Conservation (phyloP, 2,113 vertebrate species). For the Psilopsiagon aymara region DNA sequence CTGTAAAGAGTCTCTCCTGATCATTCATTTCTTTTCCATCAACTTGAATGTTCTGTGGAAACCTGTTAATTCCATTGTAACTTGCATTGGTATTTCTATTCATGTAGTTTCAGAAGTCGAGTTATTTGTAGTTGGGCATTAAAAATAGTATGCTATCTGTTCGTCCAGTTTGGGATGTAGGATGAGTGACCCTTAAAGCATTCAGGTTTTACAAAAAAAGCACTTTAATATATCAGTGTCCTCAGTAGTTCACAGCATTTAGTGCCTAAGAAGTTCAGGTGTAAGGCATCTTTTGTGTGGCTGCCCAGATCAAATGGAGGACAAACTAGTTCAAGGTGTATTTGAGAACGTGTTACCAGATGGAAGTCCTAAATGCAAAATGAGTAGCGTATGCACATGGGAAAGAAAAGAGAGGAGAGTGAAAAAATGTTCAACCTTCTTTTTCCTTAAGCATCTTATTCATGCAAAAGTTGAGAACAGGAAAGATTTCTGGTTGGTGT, state of each 20-base stretch:
- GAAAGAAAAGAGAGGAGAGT: not conserved
- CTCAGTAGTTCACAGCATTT: not conserved
- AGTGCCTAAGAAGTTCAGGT: constrained; percentile 22
- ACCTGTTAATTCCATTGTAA: not conserved
- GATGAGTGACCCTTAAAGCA: not conserved
- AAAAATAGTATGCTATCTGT: not conserved
- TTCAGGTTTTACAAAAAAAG: not conserved
- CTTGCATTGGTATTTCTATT: not conserved
- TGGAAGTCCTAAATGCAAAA: not conserved
- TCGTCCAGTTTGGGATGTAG: not conserved
- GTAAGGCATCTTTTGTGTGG: not conserved
- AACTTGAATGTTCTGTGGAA: not conserved
- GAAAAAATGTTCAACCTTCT: not conserved
- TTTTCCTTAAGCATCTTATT: not conserved
- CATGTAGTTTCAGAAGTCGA: not conserved
- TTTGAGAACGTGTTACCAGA: not conserved
- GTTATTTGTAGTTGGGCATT: not conserved
- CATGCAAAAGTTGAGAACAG: not conserved
- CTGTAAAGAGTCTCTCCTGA: not conserved
- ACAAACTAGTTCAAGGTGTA: not conserved
- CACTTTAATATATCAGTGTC: constrained; percentile 19
- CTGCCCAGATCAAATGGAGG: not conserved
- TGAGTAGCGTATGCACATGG: not conserved
- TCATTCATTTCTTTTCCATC: not conserved
- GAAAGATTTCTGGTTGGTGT: not conserved